Evolutionary conservation across 2,797 vertebrate genomes (phyloP), one percentile per base, ranked within the genome.

Genomic region (Pelodytes ibericus): DNA sequence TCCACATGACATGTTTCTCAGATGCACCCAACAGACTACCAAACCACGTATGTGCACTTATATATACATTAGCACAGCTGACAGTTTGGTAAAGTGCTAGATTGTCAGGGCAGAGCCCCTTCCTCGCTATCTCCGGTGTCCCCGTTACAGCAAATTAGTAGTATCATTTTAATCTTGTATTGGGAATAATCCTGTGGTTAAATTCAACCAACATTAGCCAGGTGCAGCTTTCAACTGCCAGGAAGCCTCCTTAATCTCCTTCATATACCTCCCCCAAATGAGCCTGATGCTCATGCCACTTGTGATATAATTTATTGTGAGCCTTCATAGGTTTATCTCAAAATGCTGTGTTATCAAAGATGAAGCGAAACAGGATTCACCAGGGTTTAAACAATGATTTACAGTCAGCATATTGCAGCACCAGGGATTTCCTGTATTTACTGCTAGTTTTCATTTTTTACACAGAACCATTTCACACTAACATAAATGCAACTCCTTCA

Each of bases 161-260:
- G 68, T 72, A 66, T 71, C 36, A 39, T 77, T 77, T 60, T 24
- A 72, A 72, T 78, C 39, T 60, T 78, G 44, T 67, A 60, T 72
- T 61, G 62, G 51, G 47, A 53, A 49, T 60, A 73, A 53, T 73
- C 29, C 29, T 73, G 58, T 26, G 30, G 30, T 56, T 68, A 29
- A n/a, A 62, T 60, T 36, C 30, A 22, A 16, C 53, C 56, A 65
- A 53, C 33, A 74, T 74, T 66, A 57, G 70, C 41, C 76, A 79
- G 76, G 64, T 72, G 69, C 75, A 67, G 41, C 22, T 49, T 56
- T 53, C 24, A 59, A 36, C 56, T 60, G 57, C 49, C 53, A 68
- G 63, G 31, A 44, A 68, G 25, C 70, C n/a, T 59, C 24, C 56
- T 53, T 79, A 57, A 61, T 68, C 76, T 72, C 70, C 30, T 41